Percentiles rank a stretch among this genome's conserved stretches.
Evolutionary conservation across 2,797 vertebrate genomes (phyloP).

Genomic region (Bradypodion ventrale): DNA sequence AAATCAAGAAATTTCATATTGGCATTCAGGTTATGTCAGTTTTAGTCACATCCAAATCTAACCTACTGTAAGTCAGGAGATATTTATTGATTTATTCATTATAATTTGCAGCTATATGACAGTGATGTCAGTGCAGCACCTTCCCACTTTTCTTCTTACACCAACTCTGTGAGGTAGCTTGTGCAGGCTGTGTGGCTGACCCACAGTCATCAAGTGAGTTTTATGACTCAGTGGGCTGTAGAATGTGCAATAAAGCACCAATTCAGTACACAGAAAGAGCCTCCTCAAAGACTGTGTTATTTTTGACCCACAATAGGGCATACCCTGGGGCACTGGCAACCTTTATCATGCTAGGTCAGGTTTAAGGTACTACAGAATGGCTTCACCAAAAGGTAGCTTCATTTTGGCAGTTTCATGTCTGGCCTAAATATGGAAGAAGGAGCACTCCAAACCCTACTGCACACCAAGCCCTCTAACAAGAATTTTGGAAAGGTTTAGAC

Average conservation of each 20-base stretch:
- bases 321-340: no score
- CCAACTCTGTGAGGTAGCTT: neutral
- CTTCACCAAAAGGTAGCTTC: no score
- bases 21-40: neutral
- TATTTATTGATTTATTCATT: neutral
- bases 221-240: neutral
- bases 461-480: neutral
- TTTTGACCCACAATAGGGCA: no score
- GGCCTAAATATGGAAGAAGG: no score
- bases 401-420: no score
- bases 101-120: neutral
- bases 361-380: no score
- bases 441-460: neutral
- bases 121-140: neutral
- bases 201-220: neutral
- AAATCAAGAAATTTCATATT: neutral
- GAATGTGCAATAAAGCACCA: neutral
- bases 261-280: no score
- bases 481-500: neutral
- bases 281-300: no score
- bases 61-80: neutral
- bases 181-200: neutral
- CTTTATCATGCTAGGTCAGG: no score
- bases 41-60: neutral
- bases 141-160: neutral